Evolutionary conservation across 1,140 invertebrate species (phyloP).

Genomic region (Venturia canescens): DNA sequence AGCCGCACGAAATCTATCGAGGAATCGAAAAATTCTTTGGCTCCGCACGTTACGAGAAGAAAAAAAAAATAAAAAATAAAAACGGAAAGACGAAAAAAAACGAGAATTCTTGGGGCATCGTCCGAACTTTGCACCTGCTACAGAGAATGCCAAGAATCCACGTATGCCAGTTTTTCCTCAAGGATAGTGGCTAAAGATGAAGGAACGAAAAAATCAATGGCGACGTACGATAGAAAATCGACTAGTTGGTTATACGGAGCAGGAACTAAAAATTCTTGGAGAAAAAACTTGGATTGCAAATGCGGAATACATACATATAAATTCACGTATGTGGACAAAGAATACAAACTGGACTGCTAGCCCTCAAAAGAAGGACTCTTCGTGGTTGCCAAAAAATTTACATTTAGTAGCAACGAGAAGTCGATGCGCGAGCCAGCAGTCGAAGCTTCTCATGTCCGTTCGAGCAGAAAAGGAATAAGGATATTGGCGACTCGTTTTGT

Average conservation of each 20-base stretch:
- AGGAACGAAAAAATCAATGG: conserved; percentile 5
- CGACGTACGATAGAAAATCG: background rate
- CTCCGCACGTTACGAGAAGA: conserved; percentile 44
- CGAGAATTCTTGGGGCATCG: background rate
- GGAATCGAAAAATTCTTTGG: conserved; percentile 58
- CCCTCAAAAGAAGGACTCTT: background rate
- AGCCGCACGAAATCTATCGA: conserved; percentile 33
- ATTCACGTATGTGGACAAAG: background rate
- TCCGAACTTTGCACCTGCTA: background rate
- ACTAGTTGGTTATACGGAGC: no score
- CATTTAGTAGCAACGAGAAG: conserved; percentile 40
- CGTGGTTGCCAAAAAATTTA: conserved; percentile 48
- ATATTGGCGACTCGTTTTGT: conserved; percentile 33
- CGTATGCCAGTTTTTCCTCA: conserved; percentile 14
- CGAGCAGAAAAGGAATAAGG: conserved; percentile 35
- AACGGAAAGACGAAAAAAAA: background rate
- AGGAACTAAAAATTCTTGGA: no score
- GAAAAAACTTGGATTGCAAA: no score
- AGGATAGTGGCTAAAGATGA: background rate
- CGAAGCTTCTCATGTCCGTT: conserved; percentile 34
- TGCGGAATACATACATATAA: background rate
- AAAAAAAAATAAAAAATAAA: conserved; percentile 41
- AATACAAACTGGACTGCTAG: background rate
- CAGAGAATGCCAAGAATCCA: conserved; percentile 36
- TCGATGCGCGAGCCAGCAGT: conserved; percentile 21